phyloP scores from a whole-genome alignment of 2,797 vertebrate genomes.

The Dipus sagitta region DNA sequence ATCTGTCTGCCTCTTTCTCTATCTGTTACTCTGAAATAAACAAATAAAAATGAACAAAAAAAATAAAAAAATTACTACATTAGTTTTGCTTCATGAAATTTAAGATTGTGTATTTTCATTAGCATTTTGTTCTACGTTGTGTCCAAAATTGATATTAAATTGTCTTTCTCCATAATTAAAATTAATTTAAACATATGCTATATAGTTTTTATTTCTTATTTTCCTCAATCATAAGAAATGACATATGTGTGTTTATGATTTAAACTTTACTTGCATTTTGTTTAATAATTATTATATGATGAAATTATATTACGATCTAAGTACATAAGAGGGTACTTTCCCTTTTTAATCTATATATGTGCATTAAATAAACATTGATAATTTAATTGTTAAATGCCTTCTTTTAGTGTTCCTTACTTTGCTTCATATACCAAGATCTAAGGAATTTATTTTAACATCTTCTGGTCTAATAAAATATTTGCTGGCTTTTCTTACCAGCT shows the following conservation, averaged over 20 bases:
- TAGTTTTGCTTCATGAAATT: neutral
- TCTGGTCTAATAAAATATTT: neutral
- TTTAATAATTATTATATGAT: neutral
- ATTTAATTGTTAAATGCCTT: neutral
- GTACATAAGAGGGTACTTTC: neutral
- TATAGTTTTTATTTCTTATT: neutral
- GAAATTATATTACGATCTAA: neutral
- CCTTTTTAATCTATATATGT: neutral
- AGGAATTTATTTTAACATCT: conserved; percentile 15
- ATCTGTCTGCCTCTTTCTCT: too few relatives aligned
- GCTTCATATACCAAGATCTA: neutral
- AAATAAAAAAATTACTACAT: neutral
- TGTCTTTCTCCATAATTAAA: neutral
- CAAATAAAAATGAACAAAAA: too few relatives aligned
- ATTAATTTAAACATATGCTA: neutral
- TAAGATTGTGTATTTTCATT: neutral
- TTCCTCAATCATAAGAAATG: neutral
- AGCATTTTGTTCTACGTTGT: neutral
- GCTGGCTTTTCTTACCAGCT: neutral
- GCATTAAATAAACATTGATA: neutral
- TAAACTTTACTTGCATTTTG: neutral
- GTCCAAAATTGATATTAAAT: neutral
- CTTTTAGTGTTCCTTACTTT: neutral
- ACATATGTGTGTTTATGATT: neutral
- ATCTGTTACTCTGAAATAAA: too few relatives aligned